Evolutionary conservation across 1,140 invertebrate genomes (phyloP), one percentile per base, ranked within the genome.

Genomic region (Polypedilum vanderplanki): DNA sequence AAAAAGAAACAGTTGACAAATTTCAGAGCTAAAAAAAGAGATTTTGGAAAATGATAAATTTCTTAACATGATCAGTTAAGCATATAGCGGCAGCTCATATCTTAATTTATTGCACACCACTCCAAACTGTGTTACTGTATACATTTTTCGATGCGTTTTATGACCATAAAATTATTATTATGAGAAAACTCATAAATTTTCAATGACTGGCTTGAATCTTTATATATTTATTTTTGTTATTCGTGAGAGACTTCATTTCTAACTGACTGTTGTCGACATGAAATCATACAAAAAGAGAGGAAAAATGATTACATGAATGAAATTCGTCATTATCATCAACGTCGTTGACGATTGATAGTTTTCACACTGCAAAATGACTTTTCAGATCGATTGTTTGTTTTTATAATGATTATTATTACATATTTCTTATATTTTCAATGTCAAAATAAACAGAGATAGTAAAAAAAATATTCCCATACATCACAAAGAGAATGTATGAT

Each of bases 181-280:
- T 70, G 65, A 20, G 65, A 70, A 18, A 22, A 70, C 65, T 70
- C 65, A 70, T 70, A 70, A 70, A 70, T 70, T 70, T 70, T 20
- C 65, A 70, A 22, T 70, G 65, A 18, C 9, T 70, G n/a, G 65
- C 10, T 70, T 70, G 9, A 9, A 22, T 70, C 17, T 20, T n/a
- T n/a, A n/a, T n/a, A n/a, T 33, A 33, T 5, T 33, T 33, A 33
- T 33, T 33, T 33, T 33, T 33, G 24, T 33, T 33, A 33, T 33
- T 33, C 24, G 24, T 33, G 24, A 33, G 24, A 33, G 24, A 33
- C 24, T 33, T 33, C 24, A 33, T 33, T 5, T 33, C 24, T 33
- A 33, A 74, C 40, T 73, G 70, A 17, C 70, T 73, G 7, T 12
- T 73, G 70, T 73, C 20, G 20, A 12, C 33, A 57, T 57, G 12